A percentile compares a stretch with the other conserved stretches of the same genome.
Conservation (phyloP, 2,888 invertebrate genomes). For the Watsonalla cultraria region DNA sequence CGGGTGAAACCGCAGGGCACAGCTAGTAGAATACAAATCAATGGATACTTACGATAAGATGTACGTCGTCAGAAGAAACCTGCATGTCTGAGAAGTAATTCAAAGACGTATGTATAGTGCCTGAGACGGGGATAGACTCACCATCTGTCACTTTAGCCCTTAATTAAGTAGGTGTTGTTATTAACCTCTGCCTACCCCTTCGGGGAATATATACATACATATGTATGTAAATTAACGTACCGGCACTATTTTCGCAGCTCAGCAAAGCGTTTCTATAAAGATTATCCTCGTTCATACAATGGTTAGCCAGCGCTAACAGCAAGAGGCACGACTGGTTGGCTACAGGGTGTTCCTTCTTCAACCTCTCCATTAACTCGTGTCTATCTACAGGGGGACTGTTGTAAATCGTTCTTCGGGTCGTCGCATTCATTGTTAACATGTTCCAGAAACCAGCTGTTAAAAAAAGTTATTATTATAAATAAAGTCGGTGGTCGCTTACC, state of each 20-base stretch:
- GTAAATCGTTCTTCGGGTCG: constrained; percentile 55
- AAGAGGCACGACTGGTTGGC: constrained; percentile 95
- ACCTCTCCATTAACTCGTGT: constrained; percentile 62
- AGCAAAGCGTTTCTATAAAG: constrained; percentile 92
- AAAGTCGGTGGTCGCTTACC: not conserved
- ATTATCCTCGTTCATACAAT: constrained; percentile 89
- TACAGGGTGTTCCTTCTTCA: constrained; percentile 83
- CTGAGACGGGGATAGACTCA: too few species aligned
- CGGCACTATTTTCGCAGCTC: constrained; percentile 88
- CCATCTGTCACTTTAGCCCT: too few species aligned
- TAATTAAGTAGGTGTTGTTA: too few species aligned
- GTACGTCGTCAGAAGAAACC: too few species aligned
- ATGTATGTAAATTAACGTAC: too few species aligned
- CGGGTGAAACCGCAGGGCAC: too few species aligned
- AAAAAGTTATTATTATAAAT: not conserved
- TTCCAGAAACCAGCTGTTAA: constrained; percentile 85
- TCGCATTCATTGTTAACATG: constrained; percentile 83
- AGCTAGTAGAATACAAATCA: too few species aligned
- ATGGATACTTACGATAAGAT: too few species aligned
- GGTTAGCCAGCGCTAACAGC: constrained; percentile 92
- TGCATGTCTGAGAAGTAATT: too few species aligned
- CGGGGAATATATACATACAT: too few species aligned
- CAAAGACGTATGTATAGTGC: too few species aligned
- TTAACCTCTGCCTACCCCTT: too few species aligned
- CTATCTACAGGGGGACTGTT: constrained; percentile 53